phyloP scores from a whole-genome alignment of 2,113 vertebrate genomes.

The Lanius collurio region DNA sequence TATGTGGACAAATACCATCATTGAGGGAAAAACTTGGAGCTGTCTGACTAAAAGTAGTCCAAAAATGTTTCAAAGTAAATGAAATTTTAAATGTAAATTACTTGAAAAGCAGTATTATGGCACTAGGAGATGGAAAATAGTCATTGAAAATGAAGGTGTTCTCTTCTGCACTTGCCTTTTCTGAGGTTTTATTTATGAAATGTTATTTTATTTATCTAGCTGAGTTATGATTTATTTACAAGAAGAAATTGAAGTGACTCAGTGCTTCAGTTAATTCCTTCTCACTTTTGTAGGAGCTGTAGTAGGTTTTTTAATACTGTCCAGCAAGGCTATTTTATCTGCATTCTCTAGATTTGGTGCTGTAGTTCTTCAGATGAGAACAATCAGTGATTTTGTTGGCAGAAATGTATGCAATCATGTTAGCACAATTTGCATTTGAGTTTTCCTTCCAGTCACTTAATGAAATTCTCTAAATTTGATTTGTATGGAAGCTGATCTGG shows the following conservation, averaged over 20 bases:
- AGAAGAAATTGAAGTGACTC: background rate
- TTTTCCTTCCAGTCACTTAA: background rate
- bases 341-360: background rate
- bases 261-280: background rate
- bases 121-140: background rate
- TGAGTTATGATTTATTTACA: background rate
- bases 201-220: background rate
- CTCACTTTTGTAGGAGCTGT: background rate
- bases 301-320: background rate
- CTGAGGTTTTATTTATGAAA: background rate
- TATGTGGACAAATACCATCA: background rate
- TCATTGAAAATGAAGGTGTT: background rate
- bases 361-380: background rate
- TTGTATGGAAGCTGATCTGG: background rate
- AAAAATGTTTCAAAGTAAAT: background rate
- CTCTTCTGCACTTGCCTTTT: background rate
- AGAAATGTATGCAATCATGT: background rate
- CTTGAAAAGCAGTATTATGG: background rate
- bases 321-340: background rate
- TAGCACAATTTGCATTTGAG: background rate
- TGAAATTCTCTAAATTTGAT: background rate
- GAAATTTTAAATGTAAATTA: background rate
- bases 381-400: background rate
- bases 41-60: background rate
- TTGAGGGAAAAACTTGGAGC: background rate